Conservation (phyloP, 2,888 invertebrate species). For the Hydriomena furcata region DNA sequence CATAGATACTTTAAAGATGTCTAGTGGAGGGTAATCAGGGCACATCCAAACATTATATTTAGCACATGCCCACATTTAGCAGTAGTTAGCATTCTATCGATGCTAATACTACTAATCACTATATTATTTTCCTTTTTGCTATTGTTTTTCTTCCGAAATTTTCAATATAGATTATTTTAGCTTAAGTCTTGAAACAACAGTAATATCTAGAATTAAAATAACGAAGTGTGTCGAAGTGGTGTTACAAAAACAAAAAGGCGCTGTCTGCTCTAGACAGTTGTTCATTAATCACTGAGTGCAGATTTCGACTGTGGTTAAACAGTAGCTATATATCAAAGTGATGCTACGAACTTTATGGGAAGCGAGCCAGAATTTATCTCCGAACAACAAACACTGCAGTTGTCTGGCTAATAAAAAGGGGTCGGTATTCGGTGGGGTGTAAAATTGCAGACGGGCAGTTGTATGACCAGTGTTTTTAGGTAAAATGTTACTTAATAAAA, state of each 20-base stretch:
- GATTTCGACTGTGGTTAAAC: constrained; percentile 29
- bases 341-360: constrained; percentile 37
- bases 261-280: constrained; percentile 12
- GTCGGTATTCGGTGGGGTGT: constrained; percentile 5
- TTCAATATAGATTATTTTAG: too few species aligned
- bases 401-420: constrained; percentile 27
- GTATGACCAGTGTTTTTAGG: constrained; percentile 6
- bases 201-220: too few species aligned
- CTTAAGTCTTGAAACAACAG: too few species aligned
- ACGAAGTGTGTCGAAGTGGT: not conserved
- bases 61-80: too few species aligned
- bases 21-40: too few species aligned
- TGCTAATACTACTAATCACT: too few species aligned
- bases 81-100: too few species aligned
- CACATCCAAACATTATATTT: too few species aligned
- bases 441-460: constrained; percentile 13
- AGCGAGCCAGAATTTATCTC: constrained; percentile 37
- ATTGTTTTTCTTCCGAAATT: too few species aligned
- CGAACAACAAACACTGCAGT: constrained; percentile 31
- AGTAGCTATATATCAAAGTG: constrained; percentile 32
- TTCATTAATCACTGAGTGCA: constrained; percentile 30
- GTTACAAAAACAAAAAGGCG: constrained; percentile 1
- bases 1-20: too few species aligned
- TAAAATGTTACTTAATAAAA: too few species aligned
- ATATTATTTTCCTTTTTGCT: too few species aligned